Evolutionary conservation across 2,113 vertebrate genomes (phyloP).

Genomic region (Chamaetylas fuelleborni): DNA sequence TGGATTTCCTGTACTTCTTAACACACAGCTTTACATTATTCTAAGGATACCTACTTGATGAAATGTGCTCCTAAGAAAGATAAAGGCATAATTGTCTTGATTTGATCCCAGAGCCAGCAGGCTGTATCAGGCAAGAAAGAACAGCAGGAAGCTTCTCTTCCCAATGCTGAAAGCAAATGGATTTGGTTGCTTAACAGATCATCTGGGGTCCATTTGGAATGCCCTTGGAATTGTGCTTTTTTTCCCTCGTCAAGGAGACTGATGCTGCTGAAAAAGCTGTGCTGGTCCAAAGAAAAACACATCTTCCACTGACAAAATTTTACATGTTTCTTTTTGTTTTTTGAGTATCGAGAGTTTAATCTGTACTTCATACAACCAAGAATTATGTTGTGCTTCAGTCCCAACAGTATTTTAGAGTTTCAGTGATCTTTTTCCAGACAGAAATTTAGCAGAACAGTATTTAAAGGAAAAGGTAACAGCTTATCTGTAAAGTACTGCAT

Average conservation of each 20-base stretch:
- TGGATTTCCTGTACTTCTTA: conserved; percentile 31
- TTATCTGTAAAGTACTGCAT: not conserved
- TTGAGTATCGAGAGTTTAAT: not conserved
- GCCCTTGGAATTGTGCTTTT: not conserved
- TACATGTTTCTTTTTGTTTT: not conserved
- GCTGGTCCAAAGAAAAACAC: not conserved
- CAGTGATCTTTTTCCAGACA: not conserved
- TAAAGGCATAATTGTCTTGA: not conserved
- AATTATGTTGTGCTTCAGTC: not conserved
- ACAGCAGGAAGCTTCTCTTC: not conserved
- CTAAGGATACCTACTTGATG: not conserved
- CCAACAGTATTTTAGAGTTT: not conserved
- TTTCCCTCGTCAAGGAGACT: not conserved
- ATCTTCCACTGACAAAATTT: not conserved
- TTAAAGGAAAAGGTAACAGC: not conserved
- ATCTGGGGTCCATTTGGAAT: not conserved
- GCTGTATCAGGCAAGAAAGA: not conserved
- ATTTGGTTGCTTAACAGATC: rapidly evolving
- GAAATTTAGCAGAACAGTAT: not conserved
- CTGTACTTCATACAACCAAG: not conserved
- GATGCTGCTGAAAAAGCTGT: not conserved
- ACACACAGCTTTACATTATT: not conserved
- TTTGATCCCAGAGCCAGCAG: not conserved
- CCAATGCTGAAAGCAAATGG: not conserved
- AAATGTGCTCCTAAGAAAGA: not conserved